These are phyloP conservation scores for Martes martes DNA, from an alignment of 2,113 vertebrate species.

Conservation along the genomic window DNA sequence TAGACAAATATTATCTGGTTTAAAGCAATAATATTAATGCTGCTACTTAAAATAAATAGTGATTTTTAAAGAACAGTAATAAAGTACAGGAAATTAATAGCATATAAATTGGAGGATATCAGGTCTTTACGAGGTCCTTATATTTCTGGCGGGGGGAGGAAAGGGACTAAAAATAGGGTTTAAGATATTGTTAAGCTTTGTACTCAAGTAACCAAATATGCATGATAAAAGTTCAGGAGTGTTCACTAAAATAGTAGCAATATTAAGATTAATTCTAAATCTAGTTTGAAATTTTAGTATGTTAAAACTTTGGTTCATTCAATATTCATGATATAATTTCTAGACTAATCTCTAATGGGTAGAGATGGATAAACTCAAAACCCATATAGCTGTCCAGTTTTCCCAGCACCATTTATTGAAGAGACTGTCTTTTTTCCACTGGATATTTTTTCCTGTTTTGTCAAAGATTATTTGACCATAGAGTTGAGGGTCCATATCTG, in stretches of 20 bases:
- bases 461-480: no score
- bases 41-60: not conserved
- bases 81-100: not conserved
- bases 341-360: not conserved
- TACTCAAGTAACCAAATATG: not conserved
- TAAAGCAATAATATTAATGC: not conserved
- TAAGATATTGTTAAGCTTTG: not conserved
- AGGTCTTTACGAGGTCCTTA: not conserved
- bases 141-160: not conserved
- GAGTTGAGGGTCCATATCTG: no score
- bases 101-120: not conserved
- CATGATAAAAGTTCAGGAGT: not conserved
- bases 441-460: no score
- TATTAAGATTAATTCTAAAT: not conserved
- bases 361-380: not conserved
- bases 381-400: no score
- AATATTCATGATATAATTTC: not conserved
- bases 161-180: not conserved
- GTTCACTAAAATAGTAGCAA: not conserved
- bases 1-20: not conserved
- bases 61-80: not conserved
- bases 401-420: no score
- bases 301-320: not conserved
- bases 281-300: not conserved
- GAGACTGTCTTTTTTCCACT: no score